These are phyloP conservation scores for Stigmatopora nigra DNA, from an alignment of 2,113 vertebrate species.

Conservation along the genomic window DNA sequence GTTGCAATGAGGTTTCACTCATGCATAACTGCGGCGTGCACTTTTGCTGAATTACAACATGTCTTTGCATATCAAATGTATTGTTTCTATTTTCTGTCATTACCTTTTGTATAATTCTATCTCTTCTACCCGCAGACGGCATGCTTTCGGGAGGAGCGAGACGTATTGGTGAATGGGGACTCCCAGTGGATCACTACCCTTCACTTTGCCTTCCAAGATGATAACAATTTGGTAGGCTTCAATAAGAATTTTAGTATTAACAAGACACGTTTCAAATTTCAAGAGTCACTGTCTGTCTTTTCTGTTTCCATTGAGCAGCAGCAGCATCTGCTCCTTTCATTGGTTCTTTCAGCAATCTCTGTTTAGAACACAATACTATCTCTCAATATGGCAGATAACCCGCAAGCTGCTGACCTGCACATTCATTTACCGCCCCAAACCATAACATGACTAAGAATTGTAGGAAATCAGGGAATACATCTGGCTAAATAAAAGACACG, in stretches of 20 bases:
- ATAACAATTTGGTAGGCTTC: conserved; percentile 87
- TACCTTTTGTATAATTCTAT: not conserved
- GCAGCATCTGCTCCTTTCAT: conserved; percentile 18
- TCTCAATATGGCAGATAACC: conserved; percentile 2
- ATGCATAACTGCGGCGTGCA: too few species aligned
- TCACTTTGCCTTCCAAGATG: conserved; percentile 98
- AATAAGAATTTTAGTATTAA: not conserved
- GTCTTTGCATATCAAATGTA: too few species aligned
- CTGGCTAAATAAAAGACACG: conserved; percentile 3
- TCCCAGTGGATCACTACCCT: conserved; percentile 97
- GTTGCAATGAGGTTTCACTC: not conserved
- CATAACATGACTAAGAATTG: conserved; percentile 22
- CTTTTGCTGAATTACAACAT: too few species aligned
- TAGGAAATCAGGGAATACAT: conserved; percentile 26
- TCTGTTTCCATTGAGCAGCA: not conserved
- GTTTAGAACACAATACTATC: conserved; percentile 14
- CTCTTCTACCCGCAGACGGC: conserved; percentile 75
- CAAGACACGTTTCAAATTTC: not conserved
- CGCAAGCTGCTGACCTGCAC: conserved; percentile 26
- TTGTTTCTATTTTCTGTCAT: not conserved
- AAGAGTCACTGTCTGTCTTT: not conserved
- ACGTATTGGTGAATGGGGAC: conserved; percentile 93
- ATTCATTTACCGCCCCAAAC: conserved; percentile 25
- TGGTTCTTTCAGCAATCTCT: conserved; percentile 2
- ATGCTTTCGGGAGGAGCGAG: conserved; percentile 95